phyloP scores from a whole-genome alignment of 2,797 vertebrate genomes.

The Diceros bicornis region DNA sequence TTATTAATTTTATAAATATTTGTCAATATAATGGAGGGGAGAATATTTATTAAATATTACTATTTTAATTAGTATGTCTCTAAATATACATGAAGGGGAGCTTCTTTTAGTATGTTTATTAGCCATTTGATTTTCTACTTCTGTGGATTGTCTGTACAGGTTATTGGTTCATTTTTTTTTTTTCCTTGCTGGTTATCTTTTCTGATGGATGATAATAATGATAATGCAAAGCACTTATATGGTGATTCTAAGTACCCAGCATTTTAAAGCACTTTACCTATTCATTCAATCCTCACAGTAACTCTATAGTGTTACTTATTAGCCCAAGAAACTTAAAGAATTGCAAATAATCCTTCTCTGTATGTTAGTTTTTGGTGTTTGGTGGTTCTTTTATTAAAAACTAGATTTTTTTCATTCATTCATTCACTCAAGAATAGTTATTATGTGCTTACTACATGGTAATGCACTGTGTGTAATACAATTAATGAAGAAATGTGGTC shows the following conservation, averaged over 20 bases:
- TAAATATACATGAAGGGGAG: neutral
- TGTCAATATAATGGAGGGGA: neutral
- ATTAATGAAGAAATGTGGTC: neutral
- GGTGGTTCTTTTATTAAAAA: neutral
- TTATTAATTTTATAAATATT: neutral
- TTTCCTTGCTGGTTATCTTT: neutral
- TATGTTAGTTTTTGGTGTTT: neutral
- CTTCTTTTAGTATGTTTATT: neutral
- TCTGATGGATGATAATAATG: neutral
- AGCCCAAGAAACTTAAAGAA: neutral
- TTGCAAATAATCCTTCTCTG: neutral
- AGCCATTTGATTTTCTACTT: neutral
- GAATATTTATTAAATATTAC: neutral
- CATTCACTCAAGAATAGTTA: neutral
- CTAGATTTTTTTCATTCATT: neutral
- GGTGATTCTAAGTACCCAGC: neutral
- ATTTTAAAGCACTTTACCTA: neutral
- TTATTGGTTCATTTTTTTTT: neutral
- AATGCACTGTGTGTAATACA: neutral
- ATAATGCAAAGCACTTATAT: neutral
- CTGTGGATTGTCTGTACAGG: neutral
- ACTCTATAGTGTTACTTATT: neutral
- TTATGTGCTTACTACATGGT: neutral
- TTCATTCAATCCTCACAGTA: neutral
- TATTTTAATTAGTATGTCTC: neutral